These are phyloP conservation scores for Sylvicola cinctus DNA, from an alignment of 2,888 invertebrate species.

Conservation along the genomic window DNA sequence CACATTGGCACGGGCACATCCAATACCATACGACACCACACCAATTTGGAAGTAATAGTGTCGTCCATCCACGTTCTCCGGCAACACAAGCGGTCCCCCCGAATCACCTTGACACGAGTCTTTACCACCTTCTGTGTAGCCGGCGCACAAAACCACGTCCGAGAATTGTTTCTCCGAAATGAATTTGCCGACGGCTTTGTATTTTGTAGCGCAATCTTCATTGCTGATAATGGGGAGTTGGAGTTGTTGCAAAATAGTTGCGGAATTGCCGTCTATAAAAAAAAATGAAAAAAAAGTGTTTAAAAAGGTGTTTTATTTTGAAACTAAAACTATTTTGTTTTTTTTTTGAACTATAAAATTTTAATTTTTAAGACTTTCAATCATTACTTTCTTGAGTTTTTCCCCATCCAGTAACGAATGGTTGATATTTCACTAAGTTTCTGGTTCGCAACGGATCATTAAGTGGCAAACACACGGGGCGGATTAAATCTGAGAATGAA, in stretches of 20 bases:
- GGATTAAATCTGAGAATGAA: constrained; percentile 39
- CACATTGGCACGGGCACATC: constrained; percentile 36
- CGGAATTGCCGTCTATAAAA: constrained; percentile 37
- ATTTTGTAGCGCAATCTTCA: constrained; percentile 31
- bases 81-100: constrained; percentile 23
- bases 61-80: constrained; percentile 7
- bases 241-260: constrained; percentile 40
- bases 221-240: constrained; percentile 48
- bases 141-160: constrained; percentile 19
- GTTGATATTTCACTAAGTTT: constrained; percentile 33
- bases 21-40: constrained; percentile 43
- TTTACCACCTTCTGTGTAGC: constrained; percentile 17
- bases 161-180: constrained; percentile 19
- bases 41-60: constrained; percentile 32
- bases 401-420: constrained; percentile 49
- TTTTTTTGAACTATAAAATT: too few relatives aligned
- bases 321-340: too few relatives aligned
- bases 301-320: too few relatives aligned
- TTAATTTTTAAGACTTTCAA: too few relatives aligned
- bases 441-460: constrained; percentile 29
- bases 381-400: constrained; percentile 15
- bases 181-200: constrained; percentile 13
- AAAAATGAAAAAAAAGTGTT: too few relatives aligned
- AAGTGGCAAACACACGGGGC: constrained; percentile 57
- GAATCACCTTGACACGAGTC: constrained; percentile 25